phyloP scores from a whole-genome alignment of 2,888 invertebrate species.

The Camponotus fellah region DNA sequence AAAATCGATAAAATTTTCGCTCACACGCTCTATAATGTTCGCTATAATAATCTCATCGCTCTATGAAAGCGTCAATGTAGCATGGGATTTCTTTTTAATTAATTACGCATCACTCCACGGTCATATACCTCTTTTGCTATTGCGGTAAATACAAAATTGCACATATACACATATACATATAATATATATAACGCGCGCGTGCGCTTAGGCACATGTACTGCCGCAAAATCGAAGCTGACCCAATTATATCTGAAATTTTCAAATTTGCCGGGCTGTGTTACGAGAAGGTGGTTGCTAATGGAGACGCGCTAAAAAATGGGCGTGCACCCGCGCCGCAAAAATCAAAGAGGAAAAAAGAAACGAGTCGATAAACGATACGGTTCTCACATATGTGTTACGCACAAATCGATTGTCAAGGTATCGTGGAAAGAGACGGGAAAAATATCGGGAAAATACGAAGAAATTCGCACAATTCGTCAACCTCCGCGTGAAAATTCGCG shows the following conservation, averaged over 20 bases:
- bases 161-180: background rate
- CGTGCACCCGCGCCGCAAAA: slow-evolving; percentile 66
- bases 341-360: background rate
- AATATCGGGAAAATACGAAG: background rate
- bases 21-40: background rate
- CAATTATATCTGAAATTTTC: slow-evolving; percentile 54
- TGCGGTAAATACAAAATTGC: slow-evolving; percentile 35
- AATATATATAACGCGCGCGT: slow-evolving; percentile 27
- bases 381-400: background rate
- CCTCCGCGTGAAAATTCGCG: background rate
- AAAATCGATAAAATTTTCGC: background rate
- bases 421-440: background rate
- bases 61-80: background rate
- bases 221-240: slow-evolving; percentile 55
- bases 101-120: slow-evolving; percentile 15
- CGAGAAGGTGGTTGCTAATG: slow-evolving; percentile 73
- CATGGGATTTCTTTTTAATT: background rate
- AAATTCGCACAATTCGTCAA: background rate
- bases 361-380: slow-evolving; percentile 50
- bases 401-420: background rate
- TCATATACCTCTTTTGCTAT: slow-evolving; percentile 11
- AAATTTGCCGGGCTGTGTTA: slow-evolving; percentile 61
- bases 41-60: background rate
- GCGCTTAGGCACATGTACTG: slow-evolving; percentile 2
- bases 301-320: slow-evolving; percentile 77